Percentiles rank a stretch among this genome's conserved stretches.
phyloP scores from a whole-genome alignment of 2,888 invertebrate species.

The Spatulosminthurus flaviceps region DNA sequence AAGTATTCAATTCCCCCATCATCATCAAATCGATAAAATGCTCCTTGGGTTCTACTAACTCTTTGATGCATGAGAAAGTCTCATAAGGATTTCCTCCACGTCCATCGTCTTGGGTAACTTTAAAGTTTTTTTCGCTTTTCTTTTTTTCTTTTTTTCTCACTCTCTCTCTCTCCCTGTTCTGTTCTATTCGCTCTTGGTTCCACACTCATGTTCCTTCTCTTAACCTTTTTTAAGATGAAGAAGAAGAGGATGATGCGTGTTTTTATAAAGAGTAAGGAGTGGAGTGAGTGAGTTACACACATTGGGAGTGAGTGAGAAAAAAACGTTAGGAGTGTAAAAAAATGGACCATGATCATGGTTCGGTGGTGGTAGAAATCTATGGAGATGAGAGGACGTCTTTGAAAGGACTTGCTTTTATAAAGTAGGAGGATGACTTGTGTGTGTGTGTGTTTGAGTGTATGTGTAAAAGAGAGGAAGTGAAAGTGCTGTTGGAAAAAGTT shows the following conservation, averaged over 20 bases:
- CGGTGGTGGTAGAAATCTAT: background rate
- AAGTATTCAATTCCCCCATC: constrained; percentile 46
- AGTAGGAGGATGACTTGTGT: constrained; percentile 9
- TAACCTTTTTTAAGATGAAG: too few species aligned
- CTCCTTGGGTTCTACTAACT: constrained; percentile 45
- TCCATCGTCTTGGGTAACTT: constrained; percentile 40
- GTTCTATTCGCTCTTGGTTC: background rate
- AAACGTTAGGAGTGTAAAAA: constrained; percentile 6
- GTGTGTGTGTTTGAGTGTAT: too few species aligned
- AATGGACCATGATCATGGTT: background rate
- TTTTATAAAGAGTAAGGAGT: too few species aligned
- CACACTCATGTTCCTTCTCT: background rate
- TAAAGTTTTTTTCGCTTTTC: constrained; percentile 36
- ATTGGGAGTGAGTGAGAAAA: background rate
- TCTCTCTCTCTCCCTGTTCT: background rate
- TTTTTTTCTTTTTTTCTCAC: background rate
- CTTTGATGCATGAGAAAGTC: constrained; percentile 49
- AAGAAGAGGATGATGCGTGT: too few species aligned
- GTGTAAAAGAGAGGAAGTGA: background rate
- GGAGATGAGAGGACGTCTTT: background rate
- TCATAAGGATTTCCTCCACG: constrained; percentile 47
- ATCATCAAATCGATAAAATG: constrained; percentile 43
- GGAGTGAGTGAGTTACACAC: background rate
- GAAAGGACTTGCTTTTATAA: background rate
- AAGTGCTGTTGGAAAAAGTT: constrained; percentile 26